Evolutionary conservation across 2,113 vertebrate species (phyloP), one percentile per base, ranked within the genome.

Genomic region (Oriolus oriolus): DNA sequence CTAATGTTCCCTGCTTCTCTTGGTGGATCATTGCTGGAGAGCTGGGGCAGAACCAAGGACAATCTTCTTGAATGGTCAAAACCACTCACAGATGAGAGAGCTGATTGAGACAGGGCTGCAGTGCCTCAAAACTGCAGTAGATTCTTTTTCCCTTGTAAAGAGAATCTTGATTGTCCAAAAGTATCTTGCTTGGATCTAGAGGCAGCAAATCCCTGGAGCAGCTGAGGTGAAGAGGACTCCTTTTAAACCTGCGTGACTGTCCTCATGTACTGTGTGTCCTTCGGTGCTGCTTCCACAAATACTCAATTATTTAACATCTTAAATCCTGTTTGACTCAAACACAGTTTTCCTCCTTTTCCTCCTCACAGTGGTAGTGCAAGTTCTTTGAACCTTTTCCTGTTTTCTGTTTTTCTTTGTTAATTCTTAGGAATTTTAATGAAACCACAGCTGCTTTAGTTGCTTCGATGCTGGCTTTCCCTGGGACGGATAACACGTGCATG

Each of bases 391-490:
- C 8, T 80, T 74, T 79, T n/a, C 68, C 60, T 54, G 16, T 59
- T 69, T 24, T 91, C 28, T 54, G 27, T n/a, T 56, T 80, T 52
- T 33, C 22, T 87, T 89, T 52, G 9, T 90, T 84, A 39, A 92
- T 80, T 95, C 84, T 89, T 94, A 99, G 99, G 84, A 98, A 99
- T 96, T 98, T 97, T 87, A 98, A 99, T 94, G 95, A 98, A 68
- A 98, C 81, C 81, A 98, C 98, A 31, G 89, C 91, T 65, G 64
- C 54, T 37, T 97, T 99, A 90, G 97, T 98, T 24, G 97, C 98
- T 69, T 93, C 98, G 1, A 98, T 99, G 98, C 97, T 98, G 97
- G 98, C 98, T 80, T 99, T 98, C 97, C 99, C 99, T 49, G 99
- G 99, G 86, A 98, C 99, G 1, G 99, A 99, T 97, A 98, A 98